A percentile compares a stretch with the other conserved stretches of the same genome.
Conservation (phyloP, 2,113 vertebrate genomes). For the Ameiurus melas region DNA sequence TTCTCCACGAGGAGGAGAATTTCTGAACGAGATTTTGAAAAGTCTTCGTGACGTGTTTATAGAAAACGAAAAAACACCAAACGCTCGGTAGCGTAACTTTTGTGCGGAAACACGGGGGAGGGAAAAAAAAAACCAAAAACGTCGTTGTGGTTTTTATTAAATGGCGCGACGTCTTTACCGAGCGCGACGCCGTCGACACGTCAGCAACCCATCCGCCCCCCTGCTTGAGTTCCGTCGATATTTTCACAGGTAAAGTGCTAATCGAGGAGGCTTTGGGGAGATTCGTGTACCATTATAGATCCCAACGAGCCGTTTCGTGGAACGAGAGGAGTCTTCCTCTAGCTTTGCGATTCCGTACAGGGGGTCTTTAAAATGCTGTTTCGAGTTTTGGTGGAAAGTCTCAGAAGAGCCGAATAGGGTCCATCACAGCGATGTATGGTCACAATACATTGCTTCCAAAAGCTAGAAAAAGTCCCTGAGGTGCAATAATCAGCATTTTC, state of each 20-base stretch:
- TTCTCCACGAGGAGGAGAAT: conserved; percentile 59
- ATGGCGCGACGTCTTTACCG: conserved; percentile 59
- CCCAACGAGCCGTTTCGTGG: conserved; percentile 56
- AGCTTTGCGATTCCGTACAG: conserved; percentile 55
- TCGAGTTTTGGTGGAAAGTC: conserved; percentile 57
- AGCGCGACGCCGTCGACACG: conserved; percentile 11
- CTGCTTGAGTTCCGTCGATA: conserved; percentile 51
- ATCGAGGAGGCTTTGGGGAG: conserved; percentile 70
- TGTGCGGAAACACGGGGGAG: conserved; percentile 61
- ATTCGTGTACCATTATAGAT: conserved; percentile 69
- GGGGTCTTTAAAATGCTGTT: conserved; percentile 36
- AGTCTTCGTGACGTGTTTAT: conserved; percentile 61
- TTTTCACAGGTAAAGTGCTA: conserved; percentile 79
- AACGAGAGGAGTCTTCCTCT: conserved; percentile 54
- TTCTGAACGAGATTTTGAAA: conserved; percentile 5
- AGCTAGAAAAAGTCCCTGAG: conserved; percentile 79
- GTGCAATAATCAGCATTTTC: conserved; percentile 72
- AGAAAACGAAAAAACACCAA: conserved; percentile 58
- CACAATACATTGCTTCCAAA: conserved; percentile 72
- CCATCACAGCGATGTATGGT: conserved; percentile 70
- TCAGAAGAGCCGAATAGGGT: conserved; percentile 56
- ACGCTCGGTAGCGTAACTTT: conserved; percentile 58
- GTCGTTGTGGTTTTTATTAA: background rate
- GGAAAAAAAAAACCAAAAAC: no score
- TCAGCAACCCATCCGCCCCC: conserved; percentile 25